Conservation (phyloP, 1,140 invertebrate genomes). For the Sarcophaga bullata region DNA sequence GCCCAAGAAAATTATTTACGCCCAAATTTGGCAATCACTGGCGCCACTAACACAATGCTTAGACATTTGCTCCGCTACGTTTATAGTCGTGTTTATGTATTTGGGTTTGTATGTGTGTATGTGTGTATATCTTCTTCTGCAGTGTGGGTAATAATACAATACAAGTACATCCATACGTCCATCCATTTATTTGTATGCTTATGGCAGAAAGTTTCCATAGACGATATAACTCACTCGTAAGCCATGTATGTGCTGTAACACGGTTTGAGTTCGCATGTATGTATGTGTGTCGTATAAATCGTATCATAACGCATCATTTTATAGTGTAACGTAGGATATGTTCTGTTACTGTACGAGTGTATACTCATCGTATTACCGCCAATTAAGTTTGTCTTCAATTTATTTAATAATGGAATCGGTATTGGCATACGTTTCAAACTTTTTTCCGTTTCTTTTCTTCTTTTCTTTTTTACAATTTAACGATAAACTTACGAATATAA, state of each 20-base stretch:
- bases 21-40: conserved; percentile 40
- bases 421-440: conserved; percentile 6
- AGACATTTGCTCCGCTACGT: background rate
- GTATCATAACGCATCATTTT: too few relatives aligned
- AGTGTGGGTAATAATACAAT: background rate
- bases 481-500: too few relatives aligned
- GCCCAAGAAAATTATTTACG: conserved; percentile 23
- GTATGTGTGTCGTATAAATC: background rate
- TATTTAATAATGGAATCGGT: background rate
- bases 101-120: background rate
- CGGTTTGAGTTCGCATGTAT: background rate
- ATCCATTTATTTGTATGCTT: background rate
- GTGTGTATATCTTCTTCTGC: background rate
- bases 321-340: too few relatives aligned
- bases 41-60: conserved; percentile 27
- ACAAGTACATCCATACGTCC: background rate
- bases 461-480: too few relatives aligned
- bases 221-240: background rate
- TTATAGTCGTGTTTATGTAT: conserved; percentile 10
- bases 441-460: background rate
- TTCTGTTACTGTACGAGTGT: background rate
- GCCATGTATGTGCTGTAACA: too few relatives aligned
- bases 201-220: background rate
- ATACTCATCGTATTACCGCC: conserved; percentile 28
- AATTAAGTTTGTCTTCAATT: conserved; percentile 14